Evolutionary conservation across 2,888 invertebrate species (phyloP), one percentile per base, ranked within the genome.

Genomic region (Dryadula phaetusa): DNA sequence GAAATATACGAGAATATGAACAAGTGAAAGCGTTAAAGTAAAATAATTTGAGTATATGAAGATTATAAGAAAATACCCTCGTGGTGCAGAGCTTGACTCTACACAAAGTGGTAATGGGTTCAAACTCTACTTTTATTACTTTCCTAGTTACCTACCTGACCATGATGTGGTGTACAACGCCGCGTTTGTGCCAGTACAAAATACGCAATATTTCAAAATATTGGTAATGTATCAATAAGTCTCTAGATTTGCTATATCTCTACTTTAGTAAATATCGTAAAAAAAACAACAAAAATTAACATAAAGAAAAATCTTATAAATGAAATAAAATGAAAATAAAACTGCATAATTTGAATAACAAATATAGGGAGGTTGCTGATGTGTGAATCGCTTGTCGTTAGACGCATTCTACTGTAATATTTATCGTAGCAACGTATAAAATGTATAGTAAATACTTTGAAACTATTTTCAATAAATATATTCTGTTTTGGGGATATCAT

Each of bases 1-100:
- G 54, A 53, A 42, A 56, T 54, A 54, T 53, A 62, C 16, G 49
- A 69, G 52, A 47, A 32, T 47, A 60, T 32, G 28, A 60, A 44
- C 28, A 3, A 44, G 18, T 16, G 16, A 58, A 10, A 58, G 25
- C 22, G 18, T 28, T 14, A 32, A 12, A 60, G 28, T 42, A 2
- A 60, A 44, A 18, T 28, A 18, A 44, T 28, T 58, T 60, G 18
- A 28, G 10, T 42, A 56, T 20, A 37, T 3, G 6, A 20, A 20
- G 12, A 20, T 6, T 14, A 18, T 12, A 22, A 40, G 14, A 8
- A 40, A 40, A 10, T 8, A 56, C 0, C 12, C 2, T 37, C 37
- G 12, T 22, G 22, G 6, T 5, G 22, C 14, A 47, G 6, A 14
- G 2, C 20, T 14, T 14, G 22, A 46, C 4, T 46, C 0, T 12